phyloP scores from a whole-genome alignment of 2,113 vertebrate species.

The Cynocephalus volans region DNA sequence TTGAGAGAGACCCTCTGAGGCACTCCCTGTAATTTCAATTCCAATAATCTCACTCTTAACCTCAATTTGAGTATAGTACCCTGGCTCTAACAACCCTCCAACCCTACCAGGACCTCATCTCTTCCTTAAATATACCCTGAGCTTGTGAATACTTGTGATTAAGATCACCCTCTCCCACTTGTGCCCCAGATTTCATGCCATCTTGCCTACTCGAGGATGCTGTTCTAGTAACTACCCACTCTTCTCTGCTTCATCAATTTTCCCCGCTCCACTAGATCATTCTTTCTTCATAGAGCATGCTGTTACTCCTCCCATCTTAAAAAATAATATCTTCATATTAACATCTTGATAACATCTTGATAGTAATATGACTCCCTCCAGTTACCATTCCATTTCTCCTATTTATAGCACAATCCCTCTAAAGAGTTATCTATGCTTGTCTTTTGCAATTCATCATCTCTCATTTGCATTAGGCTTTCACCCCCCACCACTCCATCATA shows the following conservation, averaged over 20 bases:
- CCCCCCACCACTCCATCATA: background rate
- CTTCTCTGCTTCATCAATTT: background rate
- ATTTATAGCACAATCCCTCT: background rate
- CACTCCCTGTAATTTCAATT: background rate
- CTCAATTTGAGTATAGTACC: background rate
- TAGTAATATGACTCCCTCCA: background rate
- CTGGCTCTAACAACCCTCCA: background rate
- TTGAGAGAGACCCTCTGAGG: no score
- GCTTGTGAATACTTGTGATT: background rate
- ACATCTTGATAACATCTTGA: no score
- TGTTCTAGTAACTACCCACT: background rate
- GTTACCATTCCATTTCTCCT: background rate
- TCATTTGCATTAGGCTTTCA: background rate
- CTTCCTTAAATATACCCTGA: background rate
- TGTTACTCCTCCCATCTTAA: background rate
- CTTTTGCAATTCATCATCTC: background rate
- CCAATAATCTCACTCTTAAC: background rate
- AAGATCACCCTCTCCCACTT: background rate
- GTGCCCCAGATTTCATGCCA: no score
- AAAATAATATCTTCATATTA: background rate
- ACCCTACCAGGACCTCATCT: no score
- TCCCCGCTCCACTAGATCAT: background rate
- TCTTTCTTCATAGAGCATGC: background rate
- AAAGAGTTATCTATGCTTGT: background rate
- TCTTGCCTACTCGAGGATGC: background rate